Evolutionary conservation across 2,888 invertebrate species (phyloP).

Genomic region (Ischnus inquisitorius): DNA sequence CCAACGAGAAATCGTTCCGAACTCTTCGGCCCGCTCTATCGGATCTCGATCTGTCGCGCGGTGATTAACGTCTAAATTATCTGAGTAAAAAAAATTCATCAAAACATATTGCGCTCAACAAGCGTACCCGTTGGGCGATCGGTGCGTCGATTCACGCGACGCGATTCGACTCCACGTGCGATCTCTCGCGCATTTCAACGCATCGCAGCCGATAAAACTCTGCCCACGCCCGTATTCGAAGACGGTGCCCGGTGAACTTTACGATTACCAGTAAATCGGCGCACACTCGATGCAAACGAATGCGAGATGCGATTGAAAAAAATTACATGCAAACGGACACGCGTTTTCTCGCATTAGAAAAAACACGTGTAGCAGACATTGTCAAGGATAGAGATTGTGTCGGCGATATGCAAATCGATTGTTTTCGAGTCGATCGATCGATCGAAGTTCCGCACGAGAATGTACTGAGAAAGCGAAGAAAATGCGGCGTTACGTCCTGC

Average conservation of each 20-base stretch:
- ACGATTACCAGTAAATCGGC: constrained; percentile 42
- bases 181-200: constrained; percentile 6
- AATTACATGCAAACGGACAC: too few relatives aligned
- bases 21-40: not conserved
- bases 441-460: constrained; percentile 55
- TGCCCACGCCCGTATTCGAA: constrained; percentile 26
- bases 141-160: constrained; percentile 22
- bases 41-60: not conserved
- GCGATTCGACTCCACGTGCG: constrained; percentile 3
- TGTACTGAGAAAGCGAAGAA: constrained; percentile 32
- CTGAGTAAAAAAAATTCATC: too few relatives aligned
- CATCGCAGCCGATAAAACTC: constrained; percentile 1
- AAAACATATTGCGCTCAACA: not conserved
- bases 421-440: constrained; percentile 79
- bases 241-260: constrained; percentile 31
- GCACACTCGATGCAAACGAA: constrained; percentile 8
- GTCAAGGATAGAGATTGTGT: constrained; percentile 77
- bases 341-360: constrained; percentile 60
- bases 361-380: constrained; percentile 77
- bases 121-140: not conserved
- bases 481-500: too few relatives aligned
- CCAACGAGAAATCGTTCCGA: not conserved
- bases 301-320: constrained; percentile 16
- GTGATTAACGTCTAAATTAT: constrained; percentile 38
- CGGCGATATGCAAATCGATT: constrained; percentile 78